Percentiles rank a stretch among this genome's conserved stretches.
Evolutionary conservation across 1,140 invertebrate species (phyloP).

Genomic region (Atopsyche davidsoni): DNA sequence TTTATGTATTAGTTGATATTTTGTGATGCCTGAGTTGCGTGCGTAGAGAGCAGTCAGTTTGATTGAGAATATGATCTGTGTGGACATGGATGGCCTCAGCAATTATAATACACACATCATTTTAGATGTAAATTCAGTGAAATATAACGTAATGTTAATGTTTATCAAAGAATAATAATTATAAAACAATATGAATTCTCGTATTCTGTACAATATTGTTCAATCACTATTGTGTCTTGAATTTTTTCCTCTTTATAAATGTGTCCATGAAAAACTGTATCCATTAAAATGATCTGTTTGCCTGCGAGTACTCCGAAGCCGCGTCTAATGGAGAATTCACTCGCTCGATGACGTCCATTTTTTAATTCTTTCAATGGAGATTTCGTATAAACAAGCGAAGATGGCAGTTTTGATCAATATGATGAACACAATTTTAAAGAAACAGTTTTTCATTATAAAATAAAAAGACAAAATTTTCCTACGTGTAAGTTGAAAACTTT

Average conservation of each 20-base stretch:
- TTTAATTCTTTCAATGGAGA: no score
- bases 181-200: conserved; percentile 8
- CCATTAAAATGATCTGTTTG: neutral
- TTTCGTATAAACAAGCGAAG: no score
- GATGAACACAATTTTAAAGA: no score
- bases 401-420: no score
- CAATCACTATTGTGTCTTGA: conserved; percentile 23
- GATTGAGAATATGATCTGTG: neutral
- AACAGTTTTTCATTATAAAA: conserved; percentile 15
- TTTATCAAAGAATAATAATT: conserved; percentile 14
- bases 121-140: conserved; percentile 20
- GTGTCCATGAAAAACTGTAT: conserved; percentile 13
- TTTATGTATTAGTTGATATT: neutral
- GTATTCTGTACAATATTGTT: conserved; percentile 24
- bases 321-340: no score
- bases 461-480: conserved; percentile 10
- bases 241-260: conserved; percentile 14
- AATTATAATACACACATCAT: conserved; percentile 23
- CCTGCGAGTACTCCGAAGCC: no score
- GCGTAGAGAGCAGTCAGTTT: neutral
- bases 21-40: conserved; percentile 15
- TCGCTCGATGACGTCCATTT: no score
- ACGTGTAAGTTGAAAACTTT: conserved; percentile 23
- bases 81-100: conserved; percentile 12
- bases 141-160: conserved; percentile 18